Evolutionary conservation across 2,113 vertebrate species (phyloP).

Genomic region (Mormyrus lacerda): DNA sequence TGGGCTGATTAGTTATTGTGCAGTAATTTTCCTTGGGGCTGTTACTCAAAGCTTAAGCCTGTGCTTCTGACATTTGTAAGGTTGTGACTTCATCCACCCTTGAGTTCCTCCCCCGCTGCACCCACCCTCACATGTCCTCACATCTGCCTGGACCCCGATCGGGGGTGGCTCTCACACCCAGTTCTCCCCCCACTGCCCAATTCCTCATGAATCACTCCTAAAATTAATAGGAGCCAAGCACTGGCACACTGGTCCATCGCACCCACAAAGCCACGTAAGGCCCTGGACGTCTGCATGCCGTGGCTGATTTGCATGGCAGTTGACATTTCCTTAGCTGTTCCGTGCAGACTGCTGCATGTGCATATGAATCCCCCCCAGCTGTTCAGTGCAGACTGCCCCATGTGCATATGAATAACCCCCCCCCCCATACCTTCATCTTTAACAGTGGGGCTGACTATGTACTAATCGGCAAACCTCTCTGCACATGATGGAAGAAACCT

Average conservation of each 20-base stretch:
- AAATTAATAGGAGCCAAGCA: conserved; percentile 70
- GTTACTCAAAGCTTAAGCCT: background rate
- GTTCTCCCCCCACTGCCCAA: conserved; percentile 32
- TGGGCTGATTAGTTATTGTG: background rate
- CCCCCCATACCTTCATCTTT: conserved; percentile 21
- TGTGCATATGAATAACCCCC: conserved; percentile 37
- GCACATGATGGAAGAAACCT: too few relatives aligned
- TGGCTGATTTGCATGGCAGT: conserved; percentile 60
- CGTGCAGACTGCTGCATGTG: conserved; percentile 17
- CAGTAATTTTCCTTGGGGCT: background rate
- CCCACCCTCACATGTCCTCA: conserved; percentile 38
- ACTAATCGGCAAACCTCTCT: background rate
- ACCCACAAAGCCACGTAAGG: conserved; percentile 42
- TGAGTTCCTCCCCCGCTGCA: conserved; percentile 12
- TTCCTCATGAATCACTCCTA: conserved; percentile 65
- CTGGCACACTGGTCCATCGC: conserved; percentile 59
- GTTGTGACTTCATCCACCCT: background rate
- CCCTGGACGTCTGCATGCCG: conserved; percentile 41
- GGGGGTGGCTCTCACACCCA: conserved; percentile 62
- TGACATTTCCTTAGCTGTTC: conserved; percentile 20
- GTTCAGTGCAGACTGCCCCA: conserved; percentile 17
- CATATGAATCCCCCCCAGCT: conserved; percentile 37
- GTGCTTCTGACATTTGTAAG: background rate
- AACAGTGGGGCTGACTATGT: background rate
- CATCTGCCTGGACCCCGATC: conserved; percentile 60